Evolutionary conservation across 2,888 invertebrate genomes (phyloP), one percentile per base, ranked within the genome.

Genomic region (Aphodius sticticus): DNA sequence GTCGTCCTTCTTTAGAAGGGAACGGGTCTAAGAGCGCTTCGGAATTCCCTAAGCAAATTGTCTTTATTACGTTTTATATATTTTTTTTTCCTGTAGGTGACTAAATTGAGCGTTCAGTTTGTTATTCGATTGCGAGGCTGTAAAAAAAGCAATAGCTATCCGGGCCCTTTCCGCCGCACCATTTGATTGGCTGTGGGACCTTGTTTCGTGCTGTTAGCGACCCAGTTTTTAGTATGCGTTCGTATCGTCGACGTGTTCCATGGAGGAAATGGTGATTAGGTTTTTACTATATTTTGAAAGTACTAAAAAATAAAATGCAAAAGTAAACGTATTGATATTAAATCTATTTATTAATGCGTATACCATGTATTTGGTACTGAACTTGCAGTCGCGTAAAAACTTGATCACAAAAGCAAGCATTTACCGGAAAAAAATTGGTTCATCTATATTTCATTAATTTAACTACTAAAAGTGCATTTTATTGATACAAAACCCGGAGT

Each of bases 21-120:
- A 14, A 16, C 74, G 74, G 74, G 37, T n/a, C 26, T 35, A 74
- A 36, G 37, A 35, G 71, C 6, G 74, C 74, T 15, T 71, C 9
- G 37, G 35, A 74, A 74, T 37, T 35, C 35, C 37, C 74, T 74
- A 74, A 74, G 74, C 74, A 74, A 74, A 74, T 74, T 74, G 74
- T 36, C 74, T 35, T 74, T 74, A 74, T 74, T 74, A 37, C 74
- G 26, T 74, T 74, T 53, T 53, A 53, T 53, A 12, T 53, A 53
- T 53, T 53, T 53, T 53, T 53, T 53, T 70, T 74, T 37, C 74
- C 74, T 37, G 36, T 36, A 74, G 74, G 74, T 74, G 74, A 74
- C 74, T 37, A 36, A 35, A 74, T 74, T 74, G 74, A 36, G 74
- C 35, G 74, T 36, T 74, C 74, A 74, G 36, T 36, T 74, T 74